Percentiles rank a stretch among this genome's conserved stretches.
Conservation (phyloP, 2,888 invertebrate species). For the Caenorhabditis becei region DNA sequence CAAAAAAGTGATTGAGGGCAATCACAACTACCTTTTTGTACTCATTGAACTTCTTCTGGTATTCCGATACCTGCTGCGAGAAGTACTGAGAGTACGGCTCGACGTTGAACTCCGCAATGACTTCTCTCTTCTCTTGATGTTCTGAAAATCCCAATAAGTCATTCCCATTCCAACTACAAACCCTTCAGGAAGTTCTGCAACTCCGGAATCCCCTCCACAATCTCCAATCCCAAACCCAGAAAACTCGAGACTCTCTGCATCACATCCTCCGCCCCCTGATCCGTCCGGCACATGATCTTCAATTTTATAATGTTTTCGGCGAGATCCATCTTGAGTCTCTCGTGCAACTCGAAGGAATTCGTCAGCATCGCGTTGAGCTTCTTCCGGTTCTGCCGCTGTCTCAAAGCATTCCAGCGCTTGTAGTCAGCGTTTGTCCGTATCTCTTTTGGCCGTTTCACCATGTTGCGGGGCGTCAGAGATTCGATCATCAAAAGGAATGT, state of each 20-base stretch:
- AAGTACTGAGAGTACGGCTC: not conserved
- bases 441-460: not conserved
- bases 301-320: constrained; percentile 4
- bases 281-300: not conserved
- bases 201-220: not conserved
- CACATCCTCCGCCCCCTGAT: not conserved
- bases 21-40: not conserved
- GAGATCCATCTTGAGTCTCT: not conserved
- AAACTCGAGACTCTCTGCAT: not conserved
- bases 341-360: not conserved
- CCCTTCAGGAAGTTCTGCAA: not conserved
- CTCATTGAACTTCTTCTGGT: not conserved
- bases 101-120: not conserved
- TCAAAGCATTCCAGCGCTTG: constrained; percentile 1
- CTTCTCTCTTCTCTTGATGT: not conserved
- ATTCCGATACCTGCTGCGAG: not conserved
- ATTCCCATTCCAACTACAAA: not conserved
- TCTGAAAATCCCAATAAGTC: not conserved
- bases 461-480: not conserved
- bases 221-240: not conserved
- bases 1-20: not conserved
- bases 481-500: constrained; percentile 16
- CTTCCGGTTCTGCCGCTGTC: constrained; percentile 24
- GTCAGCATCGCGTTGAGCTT: constrained; percentile 5
- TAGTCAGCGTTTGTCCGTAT: constrained; percentile 3